Percentiles rank a stretch among this genome's conserved stretches.
These are phyloP conservation scores for Sarcophaga carnaria DNA, from an alignment of 2,888 invertebrate species.

Conservation along the genomic window DNA sequence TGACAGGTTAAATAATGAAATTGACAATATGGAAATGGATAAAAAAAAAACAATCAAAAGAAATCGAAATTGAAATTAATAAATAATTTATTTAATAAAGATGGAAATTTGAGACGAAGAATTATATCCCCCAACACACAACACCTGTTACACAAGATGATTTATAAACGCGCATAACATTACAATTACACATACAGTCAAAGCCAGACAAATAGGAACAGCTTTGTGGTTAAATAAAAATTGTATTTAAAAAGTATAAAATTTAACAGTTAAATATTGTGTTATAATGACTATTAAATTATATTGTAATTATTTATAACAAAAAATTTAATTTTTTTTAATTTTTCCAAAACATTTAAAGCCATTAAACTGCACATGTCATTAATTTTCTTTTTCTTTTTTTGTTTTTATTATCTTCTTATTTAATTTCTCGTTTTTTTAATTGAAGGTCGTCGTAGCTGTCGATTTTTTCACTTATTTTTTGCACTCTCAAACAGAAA, in stretches of 20 bases:
- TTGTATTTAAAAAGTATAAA: neutral
- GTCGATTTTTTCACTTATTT: neutral
- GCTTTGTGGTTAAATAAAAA: neutral
- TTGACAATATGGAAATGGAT: slow-evolving; percentile 2
- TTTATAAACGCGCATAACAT: neutral
- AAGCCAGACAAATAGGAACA: neutral
- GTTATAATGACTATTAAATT: neutral
- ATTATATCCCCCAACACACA: neutral
- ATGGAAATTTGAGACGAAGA: too few species aligned
- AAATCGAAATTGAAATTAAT: too few species aligned
- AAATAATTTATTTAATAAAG: too few species aligned
- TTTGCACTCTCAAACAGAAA: neutral
- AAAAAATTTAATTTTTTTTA: neutral
- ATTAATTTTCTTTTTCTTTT: neutral
- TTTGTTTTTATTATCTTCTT: neutral
- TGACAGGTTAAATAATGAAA: slow-evolving; percentile 23
- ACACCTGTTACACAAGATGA: neutral
- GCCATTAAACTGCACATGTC: too few species aligned
- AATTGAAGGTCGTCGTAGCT: slow-evolving; percentile 9
- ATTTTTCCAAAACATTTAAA: neutral
- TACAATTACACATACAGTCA: too few species aligned
- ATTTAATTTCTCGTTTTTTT: slow-evolving; percentile 5
- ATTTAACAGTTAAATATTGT: neutral
- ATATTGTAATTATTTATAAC: neutral
- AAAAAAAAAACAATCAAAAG: neutral